Conservation (phyloP, 1,140 invertebrate genomes). For the Drosophila dunni region DNA sequence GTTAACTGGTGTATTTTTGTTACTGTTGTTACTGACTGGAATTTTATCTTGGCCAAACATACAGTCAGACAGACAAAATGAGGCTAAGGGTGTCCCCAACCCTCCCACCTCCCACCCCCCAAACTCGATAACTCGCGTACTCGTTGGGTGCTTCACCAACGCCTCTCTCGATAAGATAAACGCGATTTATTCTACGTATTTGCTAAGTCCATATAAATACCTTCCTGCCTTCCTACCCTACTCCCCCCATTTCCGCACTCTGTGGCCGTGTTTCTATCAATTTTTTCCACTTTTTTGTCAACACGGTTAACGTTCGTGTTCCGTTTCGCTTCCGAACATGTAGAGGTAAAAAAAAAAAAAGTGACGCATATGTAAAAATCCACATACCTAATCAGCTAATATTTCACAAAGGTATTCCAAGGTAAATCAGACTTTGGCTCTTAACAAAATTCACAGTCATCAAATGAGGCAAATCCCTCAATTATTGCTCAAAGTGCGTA, state of each 20-base stretch:
- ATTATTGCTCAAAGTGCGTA: background rate
- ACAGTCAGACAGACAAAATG: constrained; percentile 36
- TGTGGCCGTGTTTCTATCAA: background rate
- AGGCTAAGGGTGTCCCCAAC: constrained; percentile 42
- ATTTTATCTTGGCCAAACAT: constrained; percentile 50
- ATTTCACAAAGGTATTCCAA: constrained; percentile 11
- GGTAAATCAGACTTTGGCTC: constrained; percentile 11
- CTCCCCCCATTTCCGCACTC: background rate
- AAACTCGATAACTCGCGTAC: constrained; percentile 12
- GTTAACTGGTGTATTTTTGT: background rate
- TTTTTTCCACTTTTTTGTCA: background rate
- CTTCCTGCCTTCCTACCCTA: background rate
- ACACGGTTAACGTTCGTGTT: constrained; percentile 39
- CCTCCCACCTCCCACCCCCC: no score
- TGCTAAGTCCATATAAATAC: constrained; percentile 21
- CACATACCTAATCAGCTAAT: constrained; percentile 22
- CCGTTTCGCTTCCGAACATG: constrained; percentile 9
- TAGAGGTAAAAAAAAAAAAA: background rate
- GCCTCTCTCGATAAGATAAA: constrained; percentile 44
- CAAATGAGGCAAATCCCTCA: background rate
- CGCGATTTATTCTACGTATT: constrained; percentile 40
- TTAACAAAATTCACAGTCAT: background rate
- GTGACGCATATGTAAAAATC: constrained; percentile 44
- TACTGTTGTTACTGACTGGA: constrained; percentile 22
- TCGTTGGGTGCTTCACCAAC: constrained; percentile 34